phyloP scores from a whole-genome alignment of 1,140 invertebrate species.

The Drosophila dunni region DNA sequence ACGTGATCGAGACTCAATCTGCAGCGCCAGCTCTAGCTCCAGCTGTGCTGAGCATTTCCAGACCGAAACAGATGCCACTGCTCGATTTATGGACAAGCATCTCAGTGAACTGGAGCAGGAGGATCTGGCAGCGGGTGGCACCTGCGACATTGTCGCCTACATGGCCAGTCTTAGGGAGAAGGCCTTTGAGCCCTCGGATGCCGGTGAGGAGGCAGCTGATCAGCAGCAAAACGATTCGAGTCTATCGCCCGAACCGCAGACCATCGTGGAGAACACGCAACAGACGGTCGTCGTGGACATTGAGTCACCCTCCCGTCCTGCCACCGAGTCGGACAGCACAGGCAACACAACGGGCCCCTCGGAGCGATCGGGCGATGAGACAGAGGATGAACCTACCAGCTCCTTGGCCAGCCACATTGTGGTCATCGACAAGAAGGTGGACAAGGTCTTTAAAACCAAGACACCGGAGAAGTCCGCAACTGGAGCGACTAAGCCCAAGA shows the following conservation, averaged over 20 bases:
- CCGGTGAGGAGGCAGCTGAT: slow-evolving; percentile 57
- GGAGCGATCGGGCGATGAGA: slow-evolving; percentile 77
- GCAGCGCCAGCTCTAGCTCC: background rate
- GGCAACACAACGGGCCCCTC: slow-evolving; percentile 73
- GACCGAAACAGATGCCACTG: slow-evolving; percentile 54
- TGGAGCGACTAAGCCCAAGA: slow-evolving; percentile 46
- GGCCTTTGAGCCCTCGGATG: slow-evolving; percentile 70
- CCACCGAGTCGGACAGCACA: slow-evolving; percentile 76
- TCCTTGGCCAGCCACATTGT: slow-evolving; percentile 65
- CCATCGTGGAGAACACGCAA: slow-evolving; percentile 80
- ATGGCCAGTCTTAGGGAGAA: slow-evolving; percentile 83
- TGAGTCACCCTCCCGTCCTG: slow-evolving; percentile 70
- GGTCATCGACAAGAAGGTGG: slow-evolving; percentile 83
- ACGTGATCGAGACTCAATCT: slow-evolving; percentile 20
- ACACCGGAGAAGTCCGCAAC: slow-evolving; percentile 56
- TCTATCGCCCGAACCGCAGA: slow-evolving; percentile 79
- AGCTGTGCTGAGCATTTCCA: slow-evolving; percentile 5
- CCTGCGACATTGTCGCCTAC: slow-evolving; percentile 82
- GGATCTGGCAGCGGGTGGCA: slow-evolving; percentile 71
- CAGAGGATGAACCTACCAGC: slow-evolving; percentile 64
- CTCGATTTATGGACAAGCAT: slow-evolving; percentile 80
- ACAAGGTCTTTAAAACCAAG: slow-evolving; percentile 82
- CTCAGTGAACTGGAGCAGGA: slow-evolving; percentile 80
- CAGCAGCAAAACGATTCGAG: slow-evolving; percentile 83
- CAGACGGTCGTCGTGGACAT: slow-evolving; percentile 78